Evolutionary conservation across 1,140 invertebrate genomes (phyloP).

Genomic region (Nephila pilipes): DNA sequence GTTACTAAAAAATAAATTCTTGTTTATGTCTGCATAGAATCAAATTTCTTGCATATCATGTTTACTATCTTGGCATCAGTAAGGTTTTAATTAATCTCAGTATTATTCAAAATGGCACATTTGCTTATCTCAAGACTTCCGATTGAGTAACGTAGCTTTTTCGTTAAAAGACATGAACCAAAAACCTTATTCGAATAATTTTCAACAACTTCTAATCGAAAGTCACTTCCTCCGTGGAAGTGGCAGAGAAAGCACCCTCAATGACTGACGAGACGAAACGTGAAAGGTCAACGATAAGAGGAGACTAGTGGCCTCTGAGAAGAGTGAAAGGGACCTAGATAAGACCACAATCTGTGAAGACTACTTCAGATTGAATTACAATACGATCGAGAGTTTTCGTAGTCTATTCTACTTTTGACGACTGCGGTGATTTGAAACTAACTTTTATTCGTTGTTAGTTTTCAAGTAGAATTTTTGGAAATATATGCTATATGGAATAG

Average conservation of each 20-base stretch:
- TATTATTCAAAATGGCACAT: too few species aligned
- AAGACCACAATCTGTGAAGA: background rate
- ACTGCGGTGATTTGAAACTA: too few species aligned
- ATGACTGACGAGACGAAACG: background rate
- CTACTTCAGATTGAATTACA: background rate
- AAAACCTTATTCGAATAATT: background rate
- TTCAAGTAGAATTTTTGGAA: too few species aligned
- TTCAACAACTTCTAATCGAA: background rate
- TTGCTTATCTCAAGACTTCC: background rate
- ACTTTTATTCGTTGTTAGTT: too few species aligned
- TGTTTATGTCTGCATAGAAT: too few species aligned
- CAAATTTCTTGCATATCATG: too few species aligned
- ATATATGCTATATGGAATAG: too few species aligned
- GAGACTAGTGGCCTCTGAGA: background rate
- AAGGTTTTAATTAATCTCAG: too few species aligned
- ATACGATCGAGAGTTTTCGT: too few species aligned
- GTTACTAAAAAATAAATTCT: too few species aligned
- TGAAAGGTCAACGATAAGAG: slow-evolving; percentile 25
- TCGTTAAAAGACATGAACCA: background rate
- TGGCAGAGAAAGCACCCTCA: background rate
- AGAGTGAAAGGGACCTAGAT: background rate
- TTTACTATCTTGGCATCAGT: too few species aligned
- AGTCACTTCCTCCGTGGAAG: background rate
- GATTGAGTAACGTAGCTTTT: background rate
- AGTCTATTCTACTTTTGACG: too few species aligned